Evolutionary conservation across 2,113 vertebrate genomes (phyloP).

Genomic region (Condylura cristata): DNA sequence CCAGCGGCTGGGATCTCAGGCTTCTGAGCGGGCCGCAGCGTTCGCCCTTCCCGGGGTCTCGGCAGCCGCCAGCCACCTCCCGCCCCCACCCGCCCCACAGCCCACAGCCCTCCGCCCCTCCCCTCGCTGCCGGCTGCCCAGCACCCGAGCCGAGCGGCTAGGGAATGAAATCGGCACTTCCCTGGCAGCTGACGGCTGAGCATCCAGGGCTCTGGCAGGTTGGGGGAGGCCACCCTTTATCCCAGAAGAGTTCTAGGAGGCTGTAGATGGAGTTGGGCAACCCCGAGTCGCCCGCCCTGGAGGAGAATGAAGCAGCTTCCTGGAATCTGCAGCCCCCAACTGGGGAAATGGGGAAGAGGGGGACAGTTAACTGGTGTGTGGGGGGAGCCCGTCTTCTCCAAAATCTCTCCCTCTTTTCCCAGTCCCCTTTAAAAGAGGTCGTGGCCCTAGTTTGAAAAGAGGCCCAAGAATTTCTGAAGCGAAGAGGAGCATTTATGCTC

Average conservation of each 20-base stretch:
- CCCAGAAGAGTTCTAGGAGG: slow-evolving; percentile 27
- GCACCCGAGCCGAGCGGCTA: slow-evolving; percentile 2
- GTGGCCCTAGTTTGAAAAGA: slow-evolving; percentile 5
- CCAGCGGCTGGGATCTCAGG: slow-evolving; percentile 72
- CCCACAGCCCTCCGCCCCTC: neutral
- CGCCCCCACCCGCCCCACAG: neutral
- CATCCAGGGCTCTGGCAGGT: slow-evolving; percentile 15
- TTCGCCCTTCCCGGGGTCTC: neutral
- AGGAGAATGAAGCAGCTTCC: neutral
- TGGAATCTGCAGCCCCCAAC: neutral
- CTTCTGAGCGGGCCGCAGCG: neutral
- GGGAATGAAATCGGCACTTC: slow-evolving; percentile 50
- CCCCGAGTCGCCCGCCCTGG: neutral
- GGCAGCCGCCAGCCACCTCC: neutral
- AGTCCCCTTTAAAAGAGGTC: slow-evolving; percentile 37
- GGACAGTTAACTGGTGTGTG: neutral
- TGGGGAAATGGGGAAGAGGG: neutral
- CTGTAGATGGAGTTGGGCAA: slow-evolving; percentile 35
- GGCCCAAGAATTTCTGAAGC: slow-evolving; percentile 26
- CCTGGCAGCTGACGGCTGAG: slow-evolving; percentile 58
- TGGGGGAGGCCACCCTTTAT: slow-evolving; percentile 39
- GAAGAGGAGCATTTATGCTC: neutral
- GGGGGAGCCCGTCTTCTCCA: neutral
- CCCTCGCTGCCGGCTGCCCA: too few species aligned
- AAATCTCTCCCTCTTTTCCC: neutral